A percentile compares a stretch with the other conserved stretches of the same genome.
Evolutionary conservation across 2,113 vertebrate genomes (phyloP).

Genomic region (Cichladusa arquata): DNA sequence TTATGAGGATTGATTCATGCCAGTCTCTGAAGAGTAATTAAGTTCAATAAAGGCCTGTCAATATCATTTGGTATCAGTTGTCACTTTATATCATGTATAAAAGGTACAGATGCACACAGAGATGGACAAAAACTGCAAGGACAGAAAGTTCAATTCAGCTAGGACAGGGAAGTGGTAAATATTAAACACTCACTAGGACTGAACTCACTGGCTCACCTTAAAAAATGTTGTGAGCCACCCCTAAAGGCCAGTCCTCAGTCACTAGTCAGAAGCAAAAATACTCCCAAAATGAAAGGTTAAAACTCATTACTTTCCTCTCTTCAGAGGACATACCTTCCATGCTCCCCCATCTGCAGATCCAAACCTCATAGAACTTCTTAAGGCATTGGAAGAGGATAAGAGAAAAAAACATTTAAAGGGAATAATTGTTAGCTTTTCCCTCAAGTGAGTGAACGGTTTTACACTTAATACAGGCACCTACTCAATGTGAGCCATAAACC

Average conservation of each 20-base stretch:
- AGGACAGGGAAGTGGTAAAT: neutral
- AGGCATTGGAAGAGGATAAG: neutral
- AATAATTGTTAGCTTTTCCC: neutral
- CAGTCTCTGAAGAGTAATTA: conserved; percentile 34
- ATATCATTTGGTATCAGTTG: conserved; percentile 15
- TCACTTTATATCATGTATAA: neutral
- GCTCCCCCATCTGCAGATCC: accelerated
- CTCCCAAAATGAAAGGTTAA: neutral
- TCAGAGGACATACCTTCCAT: accelerated
- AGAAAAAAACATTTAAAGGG: neutral
- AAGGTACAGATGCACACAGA: neutral
- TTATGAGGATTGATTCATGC: conserved; percentile 20
- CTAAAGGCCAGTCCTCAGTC: neutral
- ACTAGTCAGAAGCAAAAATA: neutral
- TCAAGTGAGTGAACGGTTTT: accelerated
- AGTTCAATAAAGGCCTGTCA: conserved; percentile 26
- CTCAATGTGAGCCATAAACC: neutral
- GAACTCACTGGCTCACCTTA: neutral
- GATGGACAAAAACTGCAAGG: neutral
- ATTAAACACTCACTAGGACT: neutral
- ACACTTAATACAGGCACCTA: neutral
- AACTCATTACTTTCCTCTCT: neutral
- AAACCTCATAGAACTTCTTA: neutral
- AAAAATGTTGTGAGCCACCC: accelerated
- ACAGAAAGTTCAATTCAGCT: neutral